phyloP scores from a whole-genome alignment of 2,888 invertebrate species.

The Xestia rhomboidea region DNA sequence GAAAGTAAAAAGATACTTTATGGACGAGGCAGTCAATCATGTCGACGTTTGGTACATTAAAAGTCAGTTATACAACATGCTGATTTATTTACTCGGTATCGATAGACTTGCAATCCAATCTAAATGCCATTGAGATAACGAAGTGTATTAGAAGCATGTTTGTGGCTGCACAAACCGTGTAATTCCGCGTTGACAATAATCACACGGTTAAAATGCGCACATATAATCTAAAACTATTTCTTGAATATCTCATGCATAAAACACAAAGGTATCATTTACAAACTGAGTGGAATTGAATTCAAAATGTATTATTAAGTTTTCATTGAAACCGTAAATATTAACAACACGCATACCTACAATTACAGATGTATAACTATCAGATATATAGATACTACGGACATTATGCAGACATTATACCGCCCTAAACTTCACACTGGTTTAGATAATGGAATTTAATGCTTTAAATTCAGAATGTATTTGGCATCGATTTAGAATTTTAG shows the following conservation, averaged over 20 bases:
- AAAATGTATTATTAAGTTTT: constrained; percentile 49
- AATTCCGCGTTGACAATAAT: constrained; percentile 63
- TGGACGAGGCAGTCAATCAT: constrained; percentile 48
- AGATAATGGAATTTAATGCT: constrained; percentile 4
- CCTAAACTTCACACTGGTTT: constrained; percentile 34
- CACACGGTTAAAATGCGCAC: constrained; percentile 56
- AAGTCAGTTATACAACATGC: constrained; percentile 46
- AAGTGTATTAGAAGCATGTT: constrained; percentile 52
- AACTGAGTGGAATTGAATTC: constrained; percentile 51
- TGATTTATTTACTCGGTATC: constrained; percentile 52
- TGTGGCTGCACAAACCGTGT: constrained; percentile 55
- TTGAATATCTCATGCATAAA: constrained; percentile 64
- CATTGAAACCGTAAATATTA: constrained; percentile 46
- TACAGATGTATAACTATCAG: constrained; percentile 28
- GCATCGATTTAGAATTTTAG: constrained; percentile 12
- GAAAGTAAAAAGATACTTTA: constrained; percentile 64
- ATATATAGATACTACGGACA: constrained; percentile 41
- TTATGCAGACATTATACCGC: constrained; percentile 37
- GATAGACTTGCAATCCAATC: constrained; percentile 47
- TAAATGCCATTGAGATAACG: constrained; percentile 59
- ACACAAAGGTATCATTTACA: constrained; percentile 53
- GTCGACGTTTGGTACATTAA: constrained; percentile 49
- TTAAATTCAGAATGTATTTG: not conserved
- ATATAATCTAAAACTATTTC: constrained; percentile 62
- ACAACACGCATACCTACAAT: constrained; percentile 28